Evolutionary conservation across 1,140 invertebrate species (phyloP), one percentile per base, ranked within the genome.

Genomic region (Bombus confusus): DNA sequence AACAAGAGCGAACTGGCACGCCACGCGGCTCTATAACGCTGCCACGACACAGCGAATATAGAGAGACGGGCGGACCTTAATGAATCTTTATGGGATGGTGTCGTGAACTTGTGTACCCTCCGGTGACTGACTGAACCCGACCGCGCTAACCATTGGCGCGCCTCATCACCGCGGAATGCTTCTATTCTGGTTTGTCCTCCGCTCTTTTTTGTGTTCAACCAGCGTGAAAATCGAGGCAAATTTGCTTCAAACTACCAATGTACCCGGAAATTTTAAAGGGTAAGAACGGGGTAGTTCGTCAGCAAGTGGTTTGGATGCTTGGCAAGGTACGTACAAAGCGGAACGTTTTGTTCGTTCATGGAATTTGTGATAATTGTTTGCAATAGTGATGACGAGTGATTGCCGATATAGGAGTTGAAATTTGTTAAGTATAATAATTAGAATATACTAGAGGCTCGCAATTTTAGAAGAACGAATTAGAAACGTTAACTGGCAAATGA

Each of bases 71-170:
- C 92, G 88, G 92, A 93, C 88, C 93, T 94, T 95, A 95, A 95
- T 95, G 95, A 95, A 95, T 95, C 94, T 95, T 95, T 95, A 95
- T 95, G 94, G 94, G 92, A 94, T 93, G 93, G 93, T 95, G 94
- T 94, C 93, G 94, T 95, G 94, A 95, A 95, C 94, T 95, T 95
- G 94, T 94, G 93, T 94, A 95, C 93, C 94, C 93, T 94, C 90
- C 91, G 92, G 92, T 94, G 93, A 95, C 94, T 94, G 94, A 95
- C 93, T 94, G 91, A 93, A 94, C 93, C 90, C 92, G 90, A 89
- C 87, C 90, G 85, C 90, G 80, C 62, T 86, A 91, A 87, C 87
- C 93, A 93, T 91, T 94, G 92, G 93, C 93, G 93, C 93, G 91
- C 80, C 87, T 90, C 85, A 43, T 43, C 37, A 39, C 59, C n/a